Percentiles rank a stretch among this genome's conserved stretches.
These are phyloP conservation scores for Agriopis leucophaearia DNA, from an alignment of 2,888 invertebrate genomes.

Conservation along the genomic window DNA sequence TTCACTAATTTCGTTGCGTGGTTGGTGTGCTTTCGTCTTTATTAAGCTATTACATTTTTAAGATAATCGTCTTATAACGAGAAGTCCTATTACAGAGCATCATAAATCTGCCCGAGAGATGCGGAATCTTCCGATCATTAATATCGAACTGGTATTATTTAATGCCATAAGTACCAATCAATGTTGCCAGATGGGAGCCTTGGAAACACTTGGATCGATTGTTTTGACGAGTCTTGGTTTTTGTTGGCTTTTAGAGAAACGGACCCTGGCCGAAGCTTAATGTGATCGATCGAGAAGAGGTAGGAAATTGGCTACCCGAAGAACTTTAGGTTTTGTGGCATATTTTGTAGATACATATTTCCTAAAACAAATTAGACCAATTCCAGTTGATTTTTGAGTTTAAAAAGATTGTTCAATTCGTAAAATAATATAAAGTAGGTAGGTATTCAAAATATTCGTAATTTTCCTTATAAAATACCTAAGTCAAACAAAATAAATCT, in stretches of 20 bases:
- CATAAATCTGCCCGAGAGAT: conserved; percentile 24
- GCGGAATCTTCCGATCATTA: conserved; percentile 30
- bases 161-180: conserved; percentile 24
- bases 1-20: neutral
- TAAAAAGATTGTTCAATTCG: no score
- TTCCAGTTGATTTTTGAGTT: no score
- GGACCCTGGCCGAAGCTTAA: no score
- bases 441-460: neutral
- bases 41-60: conserved; percentile 13
- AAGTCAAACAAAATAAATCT: conserved; percentile 5
- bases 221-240: neutral
- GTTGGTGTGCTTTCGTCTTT: neutral
- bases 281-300: no score
- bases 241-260: neutral
- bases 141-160: conserved; percentile 33
- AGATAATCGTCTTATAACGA: conserved; percentile 13
- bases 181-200: conserved; percentile 13
- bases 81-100: conserved; percentile 11
- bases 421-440: neutral
- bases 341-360: no score
- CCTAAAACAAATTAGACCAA: no score
- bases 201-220: neutral
- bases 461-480: neutral
- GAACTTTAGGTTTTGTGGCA: no score
- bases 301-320: no score